Base-by-base conservation (phyloP, 2,113 vertebrate genomes). In the Clarias magur region DNA sequence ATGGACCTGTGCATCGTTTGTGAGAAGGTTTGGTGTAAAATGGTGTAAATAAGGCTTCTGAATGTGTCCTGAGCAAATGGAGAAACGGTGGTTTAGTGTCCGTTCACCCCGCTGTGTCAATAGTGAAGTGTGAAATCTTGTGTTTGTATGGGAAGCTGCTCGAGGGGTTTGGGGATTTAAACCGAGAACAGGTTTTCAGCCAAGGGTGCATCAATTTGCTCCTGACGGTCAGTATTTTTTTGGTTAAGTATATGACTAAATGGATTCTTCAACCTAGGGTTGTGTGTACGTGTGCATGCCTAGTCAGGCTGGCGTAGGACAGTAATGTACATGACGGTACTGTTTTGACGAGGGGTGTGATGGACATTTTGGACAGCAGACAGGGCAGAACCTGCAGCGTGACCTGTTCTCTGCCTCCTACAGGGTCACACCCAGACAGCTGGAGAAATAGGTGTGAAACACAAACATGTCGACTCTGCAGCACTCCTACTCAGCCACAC, bases 101-200 rank as follows among this genome's bases (percentile, higher is more conserved):
- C 1, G 56, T 83, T 87, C 48, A 62, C 56, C 87, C 87, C 63
- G 85, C 90, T 92, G 91, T 86, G 90, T 93, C 92, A 93, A 94
- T 88, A 86, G 0, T 0, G 57, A 90, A 87, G 93, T 90, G 94
- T 88, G 85, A 93, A 93, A 88, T 23, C 79, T 57, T 82, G 70
- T 57, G n/a, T 88, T 80, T 79, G 86, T 25, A 67, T 81, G 67
- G 25, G 68, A 86, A 87, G 42, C 80, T 84, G 38, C 38, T 73
- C 9, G 16, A 42, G 38, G 27, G 54, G 30, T 53, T 48, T 12
- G 3, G 42, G 48, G 13, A 11, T 68, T 38, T 73, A 8, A 80
- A 84, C 38, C 7, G 3, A 27, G 30, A 60, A 62, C 62, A 83
- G 34, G 53, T 25, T 56, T 60, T 59, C 42, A 30, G 17, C 62